Conservation (phyloP, 2,888 invertebrate genomes). For the Dromius quadrimaculatus region DNA sequence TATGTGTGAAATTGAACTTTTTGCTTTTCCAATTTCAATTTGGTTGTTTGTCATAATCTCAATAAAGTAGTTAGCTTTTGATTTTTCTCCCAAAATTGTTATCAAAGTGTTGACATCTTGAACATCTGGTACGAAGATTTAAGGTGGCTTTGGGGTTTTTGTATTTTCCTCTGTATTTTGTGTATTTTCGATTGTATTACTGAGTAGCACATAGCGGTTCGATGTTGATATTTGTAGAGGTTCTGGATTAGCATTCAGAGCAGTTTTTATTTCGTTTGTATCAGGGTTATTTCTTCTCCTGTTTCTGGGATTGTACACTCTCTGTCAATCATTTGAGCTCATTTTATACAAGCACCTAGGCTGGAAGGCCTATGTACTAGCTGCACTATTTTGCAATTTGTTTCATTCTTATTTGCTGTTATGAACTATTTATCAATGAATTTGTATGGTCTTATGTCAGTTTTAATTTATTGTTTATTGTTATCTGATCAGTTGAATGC, state of each 20-base stretch:
- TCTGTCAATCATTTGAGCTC: not conserved
- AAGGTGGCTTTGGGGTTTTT: not conserved
- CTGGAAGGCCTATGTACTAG: not conserved
- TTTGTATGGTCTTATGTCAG: not conserved
- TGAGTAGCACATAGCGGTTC: not conserved
- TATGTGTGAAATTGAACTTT: constrained; percentile 28
- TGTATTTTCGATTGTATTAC: not conserved
- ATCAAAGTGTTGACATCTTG: not conserved
- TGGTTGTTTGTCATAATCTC: constrained; percentile 8
- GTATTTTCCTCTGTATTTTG: not conserved
- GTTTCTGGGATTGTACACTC: not conserved
- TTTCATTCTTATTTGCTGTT: not conserved
- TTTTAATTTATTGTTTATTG: not conserved
- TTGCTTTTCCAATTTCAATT: constrained; percentile 32
- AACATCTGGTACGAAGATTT: not conserved
- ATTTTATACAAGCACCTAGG: not conserved
- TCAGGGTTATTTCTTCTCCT: not conserved
- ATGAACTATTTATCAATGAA: not conserved
- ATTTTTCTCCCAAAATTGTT: not conserved
- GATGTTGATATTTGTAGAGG: not conserved
- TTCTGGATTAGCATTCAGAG: not conserved
- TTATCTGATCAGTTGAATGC: not conserved
- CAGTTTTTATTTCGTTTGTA: not conserved
- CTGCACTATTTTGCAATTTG: not conserved
- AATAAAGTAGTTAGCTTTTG: not conserved